These are phyloP conservation scores for Lipophrys pholis DNA, from an alignment of 2,113 vertebrate species.

Conservation along the genomic window DNA sequence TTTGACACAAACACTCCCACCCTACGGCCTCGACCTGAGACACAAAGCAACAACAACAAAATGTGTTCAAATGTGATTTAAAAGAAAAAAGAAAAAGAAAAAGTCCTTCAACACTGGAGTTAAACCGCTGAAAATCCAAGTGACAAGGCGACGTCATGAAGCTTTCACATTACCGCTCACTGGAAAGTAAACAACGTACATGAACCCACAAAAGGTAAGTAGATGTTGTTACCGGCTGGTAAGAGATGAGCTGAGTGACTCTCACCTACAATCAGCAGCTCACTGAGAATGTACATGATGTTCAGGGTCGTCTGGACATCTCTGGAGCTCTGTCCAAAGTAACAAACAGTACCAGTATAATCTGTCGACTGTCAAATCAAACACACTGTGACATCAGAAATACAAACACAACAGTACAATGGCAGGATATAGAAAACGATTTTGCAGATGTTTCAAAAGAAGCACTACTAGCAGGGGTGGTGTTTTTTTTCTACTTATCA, in stretches of 20 bases:
- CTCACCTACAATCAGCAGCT: slow-evolving; percentile 93
- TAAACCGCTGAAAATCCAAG: slow-evolving; percentile 2
- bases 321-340: slow-evolving; percentile 86
- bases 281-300: slow-evolving; percentile 92
- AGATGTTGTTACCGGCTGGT: not conserved
- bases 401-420: too few relatives aligned
- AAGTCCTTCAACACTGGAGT: not conserved
- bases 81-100: too few relatives aligned
- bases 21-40: slow-evolving; percentile 90
- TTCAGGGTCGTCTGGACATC: slow-evolving; percentile 93
- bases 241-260: not conserved
- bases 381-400: too few relatives aligned
- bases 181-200: not conserved
- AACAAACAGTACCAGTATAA: slow-evolving; percentile 36
- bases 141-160: not conserved
- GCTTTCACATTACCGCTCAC: not conserved
- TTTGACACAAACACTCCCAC: slow-evolving; percentile 89
- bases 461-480: too few relatives aligned
- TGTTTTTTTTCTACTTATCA: too few relatives aligned
- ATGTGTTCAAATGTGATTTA: slow-evolving; percentile 2
- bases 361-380: too few relatives aligned
- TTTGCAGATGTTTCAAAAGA: too few relatives aligned
- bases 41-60: slow-evolving; percentile 20
- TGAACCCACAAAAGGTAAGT: not conserved
- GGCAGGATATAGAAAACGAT: too few relatives aligned